Conservation (phyloP, 2,113 vertebrate genomes). For the Odontesthes bonariensis region DNA sequence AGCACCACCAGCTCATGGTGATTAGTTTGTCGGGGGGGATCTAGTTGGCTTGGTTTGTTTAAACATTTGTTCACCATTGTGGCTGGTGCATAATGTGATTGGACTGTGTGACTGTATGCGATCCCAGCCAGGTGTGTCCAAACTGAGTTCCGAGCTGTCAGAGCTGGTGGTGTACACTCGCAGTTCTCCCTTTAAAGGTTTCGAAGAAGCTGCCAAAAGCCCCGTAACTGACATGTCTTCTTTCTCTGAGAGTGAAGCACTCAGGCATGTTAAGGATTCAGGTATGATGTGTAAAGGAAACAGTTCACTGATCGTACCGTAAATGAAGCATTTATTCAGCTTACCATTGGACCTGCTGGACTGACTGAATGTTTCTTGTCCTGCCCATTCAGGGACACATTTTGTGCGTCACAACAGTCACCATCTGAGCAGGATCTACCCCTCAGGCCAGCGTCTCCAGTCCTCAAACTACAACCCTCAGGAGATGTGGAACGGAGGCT, state of each 20-base stretch:
- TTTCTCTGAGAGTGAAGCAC: constrained; percentile 91
- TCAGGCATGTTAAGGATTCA: constrained; percentile 86
- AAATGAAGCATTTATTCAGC: no score
- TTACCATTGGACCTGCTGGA: no score
- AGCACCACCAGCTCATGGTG: background rate
- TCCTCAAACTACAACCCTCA: constrained; percentile 97
- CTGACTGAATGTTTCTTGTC: background rate
- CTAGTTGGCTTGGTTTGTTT: no score
- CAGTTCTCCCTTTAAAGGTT: constrained; percentile 84
- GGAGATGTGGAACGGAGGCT: constrained; percentile 97
- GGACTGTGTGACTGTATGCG: background rate
- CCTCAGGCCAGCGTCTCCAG: constrained; percentile 89
- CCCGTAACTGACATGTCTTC: constrained; percentile 86
- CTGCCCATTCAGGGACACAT: constrained; percentile 79
- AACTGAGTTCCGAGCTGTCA: constrained; percentile 88
- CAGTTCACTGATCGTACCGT: no score
- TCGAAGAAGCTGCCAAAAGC: constrained; percentile 75
- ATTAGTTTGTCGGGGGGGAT: no score
- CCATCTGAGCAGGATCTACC: constrained; percentile 93
- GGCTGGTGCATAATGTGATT: no score
- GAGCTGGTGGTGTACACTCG: constrained; percentile 89
- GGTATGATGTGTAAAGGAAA: constrained; percentile 76
- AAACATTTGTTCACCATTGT: no score
- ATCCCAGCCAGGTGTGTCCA: constrained; percentile 51
- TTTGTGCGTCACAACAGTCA: constrained; percentile 87